Base-by-base conservation (phyloP, 2,797 vertebrate genomes). In the Oryzias sinensis region DNA sequence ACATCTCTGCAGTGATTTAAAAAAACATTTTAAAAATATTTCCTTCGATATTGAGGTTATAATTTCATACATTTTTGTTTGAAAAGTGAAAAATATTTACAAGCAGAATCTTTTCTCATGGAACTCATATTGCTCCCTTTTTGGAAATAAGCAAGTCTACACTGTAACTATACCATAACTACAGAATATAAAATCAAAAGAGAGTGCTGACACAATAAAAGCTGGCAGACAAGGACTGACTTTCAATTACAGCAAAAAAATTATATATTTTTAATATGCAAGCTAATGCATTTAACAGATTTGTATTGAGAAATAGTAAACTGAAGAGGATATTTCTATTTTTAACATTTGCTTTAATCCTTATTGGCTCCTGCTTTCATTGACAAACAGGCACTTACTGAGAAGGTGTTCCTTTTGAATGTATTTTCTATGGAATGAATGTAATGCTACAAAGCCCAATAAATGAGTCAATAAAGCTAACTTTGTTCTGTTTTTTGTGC, bases 391-490 rank as follows among this genome's bases (percentile, higher is more conserved):
- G 66, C 81, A 83, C 77, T 79, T 73, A 78, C 49, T 73, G 63
- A 62, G 70, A 59, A 70, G 70, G 69, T 84, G 81, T 88, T 81
- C 79, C 68, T 77, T 82, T 81, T 83, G 92, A 93, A 93, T 94
- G 93, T 94, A 92, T 93, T 93, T 93, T 93, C 73, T 92, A 94
- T 80, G 68, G 70, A 85, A 81, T 88, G 86, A 90, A 91, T 90
- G 87, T 89, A 86, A 84, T 68, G 82, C 83, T 76, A 87, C 79
- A 72, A 70, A 72, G 71, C 82, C 85, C 84, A 92, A 91, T 85
- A 88, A 83, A 89, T 74, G 55, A 84, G 43, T 70, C 43, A 69
- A 80, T 71, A 45, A 64, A 73, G 53, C 55, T 29, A 59, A 3
- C 17, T 15, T 9, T 57, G 42, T 43, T 58, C 16, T 46, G 14